Percentiles rank a stretch among this genome's conserved stretches.
phyloP scores from a whole-genome alignment of 2,888 invertebrate species.

The Orchesellides sinensis region DNA sequence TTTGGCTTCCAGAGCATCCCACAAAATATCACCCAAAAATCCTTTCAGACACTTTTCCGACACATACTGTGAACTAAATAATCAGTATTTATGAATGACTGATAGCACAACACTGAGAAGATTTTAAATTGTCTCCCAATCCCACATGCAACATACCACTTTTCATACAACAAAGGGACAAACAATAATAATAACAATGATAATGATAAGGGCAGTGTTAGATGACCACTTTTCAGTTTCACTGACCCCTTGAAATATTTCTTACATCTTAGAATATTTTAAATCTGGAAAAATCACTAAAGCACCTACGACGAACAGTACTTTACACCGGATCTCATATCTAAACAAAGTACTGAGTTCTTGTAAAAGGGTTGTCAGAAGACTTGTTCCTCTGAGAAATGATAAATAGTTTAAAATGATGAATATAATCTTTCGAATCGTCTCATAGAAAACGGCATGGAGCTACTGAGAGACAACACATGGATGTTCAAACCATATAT shows the following conservation, averaged over 20 bases:
- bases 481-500: neutral
- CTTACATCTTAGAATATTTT: too few relatives aligned
- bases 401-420: conserved; percentile 34
- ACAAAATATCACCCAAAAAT: neutral
- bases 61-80: neutral
- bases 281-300: too few relatives aligned
- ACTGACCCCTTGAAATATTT: too few relatives aligned
- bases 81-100: neutral
- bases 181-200: too few relatives aligned
- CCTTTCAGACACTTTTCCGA: neutral
- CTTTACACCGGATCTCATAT: conserved; percentile 12
- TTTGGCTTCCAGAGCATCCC: neutral
- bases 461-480: neutral
- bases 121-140: neutral
- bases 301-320: neutral
- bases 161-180: neutral
- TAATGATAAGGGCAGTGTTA: neutral
- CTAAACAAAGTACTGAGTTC: conserved; percentile 26
- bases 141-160: neutral
- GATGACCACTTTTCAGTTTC: neutral
- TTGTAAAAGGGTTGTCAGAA: conserved; percentile 38
- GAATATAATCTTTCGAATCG: too few relatives aligned
- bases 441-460: too few relatives aligned
- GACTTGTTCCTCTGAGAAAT: conserved; percentile 15
- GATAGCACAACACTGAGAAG: neutral